These are phyloP conservation scores for Eptatretus atami DNA, from an alignment of 2,797 vertebrate genomes.

Conservation along the genomic window DNA sequence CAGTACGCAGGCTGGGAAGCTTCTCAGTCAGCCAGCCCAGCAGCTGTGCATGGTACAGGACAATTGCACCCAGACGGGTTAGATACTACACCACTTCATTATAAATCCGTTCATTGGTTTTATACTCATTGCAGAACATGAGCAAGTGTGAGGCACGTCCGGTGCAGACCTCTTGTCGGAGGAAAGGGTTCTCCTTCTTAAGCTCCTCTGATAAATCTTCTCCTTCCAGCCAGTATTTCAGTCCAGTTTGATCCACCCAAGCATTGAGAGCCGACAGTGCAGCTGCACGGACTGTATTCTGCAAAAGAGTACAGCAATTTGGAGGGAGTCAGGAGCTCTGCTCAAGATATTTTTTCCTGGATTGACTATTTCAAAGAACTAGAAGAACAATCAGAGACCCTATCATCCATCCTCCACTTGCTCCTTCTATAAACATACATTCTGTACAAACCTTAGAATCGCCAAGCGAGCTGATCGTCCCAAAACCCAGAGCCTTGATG, in stretches of 20 bases:
- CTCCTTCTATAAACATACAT: neutral
- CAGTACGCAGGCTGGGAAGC: conserved; percentile 34
- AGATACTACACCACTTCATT: no score
- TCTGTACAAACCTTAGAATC: conserved; percentile 50
- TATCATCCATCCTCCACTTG: neutral
- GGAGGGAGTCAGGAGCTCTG: neutral
- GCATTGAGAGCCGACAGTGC: conserved; percentile 48
- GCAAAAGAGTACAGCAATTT: conserved; percentile 3
- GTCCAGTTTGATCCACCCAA: conserved; percentile 89
- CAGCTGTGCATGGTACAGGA: conserved; percentile 18
- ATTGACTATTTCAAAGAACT: neutral
- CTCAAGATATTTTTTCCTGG: neutral
- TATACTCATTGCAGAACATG: neutral
- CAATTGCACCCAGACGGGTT: no score
- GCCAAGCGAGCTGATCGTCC: conserved; percentile 57
- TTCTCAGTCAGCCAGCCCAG: conserved; percentile 74
- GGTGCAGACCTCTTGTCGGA: conserved; percentile 48
- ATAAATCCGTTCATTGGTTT: no score
- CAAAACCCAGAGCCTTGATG: conserved; percentile 44
- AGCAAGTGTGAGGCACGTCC: neutral
- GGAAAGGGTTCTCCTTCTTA: conserved; percentile 71
- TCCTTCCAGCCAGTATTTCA: conserved; percentile 94
- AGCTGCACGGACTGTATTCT: conserved; percentile 45
- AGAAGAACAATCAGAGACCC: neutral
- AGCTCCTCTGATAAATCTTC: conserved; percentile 79